Evolutionary conservation across 2,797 vertebrate genomes (phyloP), one percentile per base, ranked within the genome.

Genomic region (Chaetodon trifasciatus): DNA sequence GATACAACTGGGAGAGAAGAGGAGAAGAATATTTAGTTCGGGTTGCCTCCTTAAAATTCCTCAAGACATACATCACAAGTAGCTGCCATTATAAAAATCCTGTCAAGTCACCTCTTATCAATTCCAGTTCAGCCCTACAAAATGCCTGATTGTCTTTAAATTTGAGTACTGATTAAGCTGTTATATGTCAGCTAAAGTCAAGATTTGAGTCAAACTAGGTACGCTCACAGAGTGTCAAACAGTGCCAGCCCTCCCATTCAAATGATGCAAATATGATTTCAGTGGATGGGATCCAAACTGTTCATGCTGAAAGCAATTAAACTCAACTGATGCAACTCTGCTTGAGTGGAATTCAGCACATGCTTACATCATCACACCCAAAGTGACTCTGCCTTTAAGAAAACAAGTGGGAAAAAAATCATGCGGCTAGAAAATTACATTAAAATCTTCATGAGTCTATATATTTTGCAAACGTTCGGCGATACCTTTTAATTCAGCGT

Each of bases 1-100:
- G 85, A 93, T 89, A 91, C 90, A 92, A 94, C 76, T 89, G 89
- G 66, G 92, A 79, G 89, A 84, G 81, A 81, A 70, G 60, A 85
- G 79, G 89, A 83, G 81, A 81, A 74, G 60, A 85, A 44, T 86
- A 78, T 88, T 90, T 81, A 78, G 66, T 80, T 93, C 80, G 60
- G 67, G 35, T 74, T 71, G 62, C 84, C 85, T 86, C 76, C 55
- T 85, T 57, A 55, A 62, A 83, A 66, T 70, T 81, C 77, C 72
- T 81, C 19, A 60, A 79, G 61, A 70, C 62, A 80, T 44, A 23
- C 42, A 67, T 49, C 49, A 74, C 52, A 78, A 81, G 46, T 60
- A 80, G 19, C 5, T 16, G 1, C 6, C 39, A 39, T 60, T 46
- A 8, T 24, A 70, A 67, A 72, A 69, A 63, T 61, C 55, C 23